Conservation (phyloP, 2,888 invertebrate genomes). For the Trachelus iudaicus region DNA sequence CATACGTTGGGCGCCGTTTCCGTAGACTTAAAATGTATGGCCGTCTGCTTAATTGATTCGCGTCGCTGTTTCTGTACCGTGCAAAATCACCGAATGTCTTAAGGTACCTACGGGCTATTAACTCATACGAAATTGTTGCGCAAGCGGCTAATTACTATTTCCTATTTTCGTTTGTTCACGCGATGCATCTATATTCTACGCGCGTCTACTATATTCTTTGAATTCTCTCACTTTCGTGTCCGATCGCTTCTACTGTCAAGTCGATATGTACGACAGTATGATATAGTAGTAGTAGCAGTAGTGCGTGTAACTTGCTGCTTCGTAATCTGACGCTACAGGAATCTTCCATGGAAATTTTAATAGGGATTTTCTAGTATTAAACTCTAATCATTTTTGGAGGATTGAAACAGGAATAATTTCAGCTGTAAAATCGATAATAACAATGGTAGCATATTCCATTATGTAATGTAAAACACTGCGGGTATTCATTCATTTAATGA, state of each 20-base stretch:
- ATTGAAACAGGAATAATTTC: background rate
- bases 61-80: background rate
- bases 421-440: background rate
- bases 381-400: background rate
- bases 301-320: too few species aligned
- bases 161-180: background rate
- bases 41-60: too few species aligned
- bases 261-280: too few species aligned
- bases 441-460: background rate
- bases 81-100: background rate
- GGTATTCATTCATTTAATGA: background rate
- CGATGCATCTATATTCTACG: too few species aligned
- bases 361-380: background rate
- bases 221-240: too few species aligned
- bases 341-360: too few species aligned
- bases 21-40: background rate
- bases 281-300: too few species aligned
- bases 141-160: background rate
- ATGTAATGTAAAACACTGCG: background rate
- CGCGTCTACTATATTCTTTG: too few species aligned
- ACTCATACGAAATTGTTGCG: background rate
- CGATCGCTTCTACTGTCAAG: too few species aligned
- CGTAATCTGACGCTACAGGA: too few species aligned
- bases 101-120: background rate
- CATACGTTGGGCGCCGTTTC: background rate